These are phyloP conservation scores for Phocoena sinus DNA, from an alignment of 2,113 vertebrate genomes.

Conservation along the genomic window DNA sequence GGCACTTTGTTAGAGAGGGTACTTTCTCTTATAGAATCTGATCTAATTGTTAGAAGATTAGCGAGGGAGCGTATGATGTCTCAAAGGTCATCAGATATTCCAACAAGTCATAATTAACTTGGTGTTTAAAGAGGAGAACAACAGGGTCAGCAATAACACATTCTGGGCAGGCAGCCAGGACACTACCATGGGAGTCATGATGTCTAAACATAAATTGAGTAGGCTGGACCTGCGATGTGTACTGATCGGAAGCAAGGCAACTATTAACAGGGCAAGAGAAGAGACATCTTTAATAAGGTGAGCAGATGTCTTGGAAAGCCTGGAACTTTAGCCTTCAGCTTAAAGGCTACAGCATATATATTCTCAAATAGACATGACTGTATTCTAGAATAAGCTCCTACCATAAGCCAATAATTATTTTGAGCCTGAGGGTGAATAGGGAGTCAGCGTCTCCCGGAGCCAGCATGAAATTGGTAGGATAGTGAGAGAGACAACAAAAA, in stretches of 20 bases:
- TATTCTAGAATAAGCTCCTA: background rate
- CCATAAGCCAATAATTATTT: background rate
- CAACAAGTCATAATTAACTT: conserved; percentile 63
- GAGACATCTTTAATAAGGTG: conserved; percentile 36
- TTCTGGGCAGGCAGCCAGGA: conserved; percentile 62
- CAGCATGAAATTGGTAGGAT: background rate
- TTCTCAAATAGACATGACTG: background rate
- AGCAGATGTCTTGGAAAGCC: conserved; percentile 46
- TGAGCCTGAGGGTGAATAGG: background rate
- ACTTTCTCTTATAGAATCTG: background rate
- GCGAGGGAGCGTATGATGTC: background rate
- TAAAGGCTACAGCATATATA: background rate
- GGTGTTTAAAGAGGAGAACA: conserved; percentile 52
- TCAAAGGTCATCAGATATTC: conserved; percentile 42
- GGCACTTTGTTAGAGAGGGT: background rate
- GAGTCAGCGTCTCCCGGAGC: background rate
- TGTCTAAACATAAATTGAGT: background rate
- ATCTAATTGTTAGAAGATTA: conserved; percentile 28
- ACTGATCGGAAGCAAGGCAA: conserved; percentile 12
- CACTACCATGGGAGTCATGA: conserved; percentile 46
- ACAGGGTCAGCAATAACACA: conserved; percentile 59
- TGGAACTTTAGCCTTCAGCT: background rate
- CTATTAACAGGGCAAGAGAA: conserved; percentile 4
- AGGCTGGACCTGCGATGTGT: conserved; percentile 1
- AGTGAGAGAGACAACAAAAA: background rate